A percentile compares a stretch with the other conserved stretches of the same genome.
Evolutionary conservation across 2,888 invertebrate genomes (phyloP).

Genomic region (Oscheius sp.): DNA sequence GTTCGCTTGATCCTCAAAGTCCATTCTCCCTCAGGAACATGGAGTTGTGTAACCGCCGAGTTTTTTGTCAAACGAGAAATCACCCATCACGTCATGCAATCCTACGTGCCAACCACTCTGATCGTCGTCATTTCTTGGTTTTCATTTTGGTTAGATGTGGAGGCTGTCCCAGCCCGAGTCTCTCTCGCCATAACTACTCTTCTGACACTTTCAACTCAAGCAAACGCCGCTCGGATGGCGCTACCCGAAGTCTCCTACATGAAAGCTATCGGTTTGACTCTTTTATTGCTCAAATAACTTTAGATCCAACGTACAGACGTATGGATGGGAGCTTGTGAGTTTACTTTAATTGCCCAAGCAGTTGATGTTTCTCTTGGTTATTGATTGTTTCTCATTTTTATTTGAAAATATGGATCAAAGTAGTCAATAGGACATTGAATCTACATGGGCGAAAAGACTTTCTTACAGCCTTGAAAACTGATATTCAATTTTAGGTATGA

Average conservation of each 20-base stretch:
- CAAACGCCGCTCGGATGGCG: conserved; percentile 67
- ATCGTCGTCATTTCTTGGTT: conserved; percentile 70
- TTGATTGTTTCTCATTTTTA: not conserved
- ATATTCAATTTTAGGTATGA: too few species aligned
- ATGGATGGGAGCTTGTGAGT: conserved; percentile 65
- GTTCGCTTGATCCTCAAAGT: conserved; percentile 32
- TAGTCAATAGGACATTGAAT: too few species aligned
- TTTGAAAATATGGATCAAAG: too few species aligned
- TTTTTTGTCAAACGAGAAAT: conserved; percentile 74
- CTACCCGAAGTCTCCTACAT: conserved; percentile 67
- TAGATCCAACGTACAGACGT: too few species aligned
- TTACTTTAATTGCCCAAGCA: too few species aligned
- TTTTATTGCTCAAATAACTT: too few species aligned
- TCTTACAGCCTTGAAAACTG: too few species aligned
- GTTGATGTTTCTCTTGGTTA: too few species aligned
- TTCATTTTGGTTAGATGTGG: conserved; percentile 75
- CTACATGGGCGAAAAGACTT: too few species aligned
- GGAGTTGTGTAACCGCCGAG: conserved; percentile 75
- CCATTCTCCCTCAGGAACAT: conserved; percentile 66
- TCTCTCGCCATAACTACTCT: conserved; percentile 68
- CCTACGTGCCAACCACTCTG: conserved; percentile 75
- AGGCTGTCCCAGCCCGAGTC: conserved; percentile 74
- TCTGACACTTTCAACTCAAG: conserved; percentile 68
- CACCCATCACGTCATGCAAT: conserved; percentile 75
- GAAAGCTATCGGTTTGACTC: conserved; percentile 65